phyloP scores from a whole-genome alignment of 2,113 vertebrate genomes.

The Sander vitreus region DNA sequence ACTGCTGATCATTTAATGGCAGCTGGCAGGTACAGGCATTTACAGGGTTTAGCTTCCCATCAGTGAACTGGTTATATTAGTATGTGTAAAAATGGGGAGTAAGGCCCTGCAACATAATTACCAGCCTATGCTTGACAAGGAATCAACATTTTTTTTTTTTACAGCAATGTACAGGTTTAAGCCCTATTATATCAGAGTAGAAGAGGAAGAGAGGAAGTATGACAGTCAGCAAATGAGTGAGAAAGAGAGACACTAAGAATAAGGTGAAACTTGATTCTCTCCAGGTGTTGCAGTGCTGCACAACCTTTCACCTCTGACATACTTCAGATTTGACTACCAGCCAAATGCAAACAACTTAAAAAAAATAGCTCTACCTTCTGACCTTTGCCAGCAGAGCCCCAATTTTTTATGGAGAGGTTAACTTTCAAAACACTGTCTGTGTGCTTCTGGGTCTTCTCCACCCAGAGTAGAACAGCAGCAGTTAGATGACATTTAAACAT shows the following conservation, averaged over 20 bases:
- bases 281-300: slow-evolving; percentile 27
- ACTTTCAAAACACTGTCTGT: slow-evolving; percentile 5
- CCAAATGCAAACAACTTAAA: too few relatives aligned
- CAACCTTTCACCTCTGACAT: slow-evolving; percentile 46
- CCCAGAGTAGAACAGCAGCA: not conserved
- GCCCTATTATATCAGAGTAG: not conserved
- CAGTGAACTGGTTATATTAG: slow-evolving; percentile 19
- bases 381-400: slow-evolving; percentile 19
- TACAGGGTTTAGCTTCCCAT: slow-evolving; percentile 32
- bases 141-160: slow-evolving; percentile 1
- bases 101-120: slow-evolving; percentile 15
- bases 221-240: not conserved
- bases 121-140: not conserved
- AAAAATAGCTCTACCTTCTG: slow-evolving; percentile 8
- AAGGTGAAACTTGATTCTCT: slow-evolving; percentile 9
- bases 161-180: not conserved
- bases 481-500: not conserved
- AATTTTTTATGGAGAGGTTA: slow-evolving; percentile 10
- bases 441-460: not conserved
- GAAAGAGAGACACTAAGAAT: not conserved
- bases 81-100: not conserved
- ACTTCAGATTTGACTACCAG: not conserved
- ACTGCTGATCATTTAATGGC: slow-evolving; percentile 41
- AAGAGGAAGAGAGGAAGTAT: not conserved
- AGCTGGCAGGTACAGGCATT: slow-evolving; percentile 44